Evolutionary conservation across 2,113 vertebrate species (phyloP), one percentile per base, ranked within the genome.

Genomic region (Fregata magnificens): DNA sequence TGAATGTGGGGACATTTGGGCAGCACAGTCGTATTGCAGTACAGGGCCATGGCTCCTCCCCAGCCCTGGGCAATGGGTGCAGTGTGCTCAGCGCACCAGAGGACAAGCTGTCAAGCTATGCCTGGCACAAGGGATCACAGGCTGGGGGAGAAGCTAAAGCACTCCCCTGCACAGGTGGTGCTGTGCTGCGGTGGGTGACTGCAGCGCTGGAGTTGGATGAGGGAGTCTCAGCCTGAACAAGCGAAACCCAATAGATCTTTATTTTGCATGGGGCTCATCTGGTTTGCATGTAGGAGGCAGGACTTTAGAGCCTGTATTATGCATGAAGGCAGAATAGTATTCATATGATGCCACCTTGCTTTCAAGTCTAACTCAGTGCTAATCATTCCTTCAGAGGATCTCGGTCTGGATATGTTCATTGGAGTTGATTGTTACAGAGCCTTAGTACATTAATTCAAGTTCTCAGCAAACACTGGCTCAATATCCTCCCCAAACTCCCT

Each of bases 11-110:
- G 72, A 8, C 31, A 5, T 45, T 13, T 29, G 40, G 44, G 32
- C 36, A 52, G 53, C 1, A 1, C 22, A 5, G 13, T 8, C 5
- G 1, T 31, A 3, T 44, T 56, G 77, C 55, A 10, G 45, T 14
- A 19, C 6, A 2, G 12, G 50, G 40, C 53, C 5, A 1, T 25
- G 34, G 28, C 62, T 90, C 22, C 31, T 71, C 26, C 44, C 24
- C 40, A 44, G 44, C 70, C 16, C 26, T 2, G 34, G 63, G 63
- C 24, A 10, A 20, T 8, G 32, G 34, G 12, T 50, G 62, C 56
- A 36, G 22, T 2, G 36, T 19, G 14, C 32, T 36, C 29, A 18
- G 62, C 1, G 1, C 19, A 7, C 34, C 49, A 25, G 34, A 24
- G 63, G 32, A 56, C 40, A n/a, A n/a, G 34, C 22, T 45, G 31